Evolutionary conservation across 1,140 invertebrate species (phyloP).

Genomic region (Bathynomus jamesi): DNA sequence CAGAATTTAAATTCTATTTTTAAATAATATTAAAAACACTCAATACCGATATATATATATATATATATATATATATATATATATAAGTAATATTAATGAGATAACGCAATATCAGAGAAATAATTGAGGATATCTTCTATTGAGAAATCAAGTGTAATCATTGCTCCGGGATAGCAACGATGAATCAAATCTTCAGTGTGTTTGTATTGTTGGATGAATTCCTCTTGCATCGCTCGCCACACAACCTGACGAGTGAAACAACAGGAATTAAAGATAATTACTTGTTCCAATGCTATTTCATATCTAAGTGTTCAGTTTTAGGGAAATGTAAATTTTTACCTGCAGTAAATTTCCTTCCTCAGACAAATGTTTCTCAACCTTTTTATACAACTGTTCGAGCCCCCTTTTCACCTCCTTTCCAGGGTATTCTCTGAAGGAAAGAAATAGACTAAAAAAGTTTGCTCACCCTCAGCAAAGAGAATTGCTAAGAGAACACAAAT

Average conservation of each 20-base stretch:
- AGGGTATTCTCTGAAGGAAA: slow-evolving; percentile 65
- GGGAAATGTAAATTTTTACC: slow-evolving; percentile 47
- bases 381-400: slow-evolving; percentile 87
- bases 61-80: background rate
- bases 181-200: slow-evolving; percentile 87
- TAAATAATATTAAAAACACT: too few species aligned
- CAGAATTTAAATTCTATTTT: too few species aligned
- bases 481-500: too few species aligned
- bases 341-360: slow-evolving; percentile 91
- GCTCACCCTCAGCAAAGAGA: too few species aligned
- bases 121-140: slow-evolving; percentile 92
- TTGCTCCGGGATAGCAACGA: slow-evolving; percentile 92
- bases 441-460: too few species aligned
- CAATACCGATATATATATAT: background rate
- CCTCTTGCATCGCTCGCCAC: slow-evolving; percentile 98
- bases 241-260: slow-evolving; percentile 61
- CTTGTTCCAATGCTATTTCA: too few species aligned
- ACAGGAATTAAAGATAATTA: too few species aligned
- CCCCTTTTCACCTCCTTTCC: slow-evolving; percentile 92
- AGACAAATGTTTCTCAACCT: slow-evolving; percentile 93
- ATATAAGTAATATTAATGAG: slow-evolving; percentile 54
- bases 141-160: slow-evolving; percentile 90
- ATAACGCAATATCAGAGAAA: slow-evolving; percentile 97
- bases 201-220: slow-evolving; percentile 96
- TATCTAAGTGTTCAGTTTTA: too few species aligned